phyloP scores from a whole-genome alignment of 2,113 vertebrate genomes.

The Pycnonotus jocosus region DNA sequence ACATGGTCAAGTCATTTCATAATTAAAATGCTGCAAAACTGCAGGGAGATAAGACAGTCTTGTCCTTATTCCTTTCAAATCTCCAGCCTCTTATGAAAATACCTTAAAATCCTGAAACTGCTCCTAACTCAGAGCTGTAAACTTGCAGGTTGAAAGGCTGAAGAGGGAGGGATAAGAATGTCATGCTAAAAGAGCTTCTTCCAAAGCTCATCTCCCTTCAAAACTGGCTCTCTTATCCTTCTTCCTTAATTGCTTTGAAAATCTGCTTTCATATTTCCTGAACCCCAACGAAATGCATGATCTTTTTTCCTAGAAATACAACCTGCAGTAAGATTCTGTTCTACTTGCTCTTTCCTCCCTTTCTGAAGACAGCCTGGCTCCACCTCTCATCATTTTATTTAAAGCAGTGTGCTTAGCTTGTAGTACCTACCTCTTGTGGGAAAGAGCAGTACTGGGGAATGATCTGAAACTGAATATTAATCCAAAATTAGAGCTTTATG shows the following conservation, averaged over 20 bases:
- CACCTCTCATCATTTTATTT: background rate
- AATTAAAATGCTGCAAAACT: background rate
- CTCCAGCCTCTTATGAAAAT: background rate
- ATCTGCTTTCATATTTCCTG: background rate
- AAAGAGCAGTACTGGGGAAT: background rate
- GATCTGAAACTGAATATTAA: background rate
- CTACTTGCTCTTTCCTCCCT: background rate
- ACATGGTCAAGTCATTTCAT: background rate
- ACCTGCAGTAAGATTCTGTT: background rate
- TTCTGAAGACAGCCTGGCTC: background rate
- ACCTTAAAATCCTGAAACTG: background rate
- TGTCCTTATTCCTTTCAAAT: background rate
- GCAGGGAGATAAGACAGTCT: background rate
- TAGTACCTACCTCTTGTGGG: background rate
- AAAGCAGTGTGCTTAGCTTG: background rate
- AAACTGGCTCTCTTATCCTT: background rate
- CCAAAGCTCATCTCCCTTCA: background rate
- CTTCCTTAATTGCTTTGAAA: background rate
- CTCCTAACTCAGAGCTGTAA: background rate
- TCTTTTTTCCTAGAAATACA: background rate
- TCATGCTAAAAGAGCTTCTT: background rate
- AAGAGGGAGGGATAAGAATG: background rate
- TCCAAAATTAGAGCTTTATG: background rate
- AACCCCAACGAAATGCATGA: background rate
- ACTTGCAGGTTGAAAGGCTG: background rate